Percentiles rank a stretch among this genome's conserved stretches.
phyloP scores from a whole-genome alignment of 2,113 vertebrate species.

The Gymnocephalus cernua region DNA sequence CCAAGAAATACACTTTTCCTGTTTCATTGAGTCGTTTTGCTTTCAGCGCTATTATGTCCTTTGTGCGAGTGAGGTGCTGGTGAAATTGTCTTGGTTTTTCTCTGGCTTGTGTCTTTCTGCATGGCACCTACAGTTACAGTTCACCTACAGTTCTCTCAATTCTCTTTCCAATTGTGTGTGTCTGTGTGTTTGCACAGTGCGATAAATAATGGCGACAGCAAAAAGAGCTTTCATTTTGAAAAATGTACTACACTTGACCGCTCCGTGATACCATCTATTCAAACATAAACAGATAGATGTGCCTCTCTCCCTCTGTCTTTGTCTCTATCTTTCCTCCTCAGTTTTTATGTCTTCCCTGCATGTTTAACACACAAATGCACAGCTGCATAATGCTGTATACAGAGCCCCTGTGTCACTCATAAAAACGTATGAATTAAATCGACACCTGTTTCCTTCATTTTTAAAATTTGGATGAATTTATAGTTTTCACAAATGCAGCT shows the following conservation, averaged over 20 bases:
- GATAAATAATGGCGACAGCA: slow-evolving; percentile 39
- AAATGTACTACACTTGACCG: slow-evolving; percentile 36
- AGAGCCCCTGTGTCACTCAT: not conserved
- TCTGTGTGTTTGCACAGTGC: not conserved
- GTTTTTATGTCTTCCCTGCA: not conserved
- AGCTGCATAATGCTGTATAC: not conserved
- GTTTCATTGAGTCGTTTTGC: slow-evolving; percentile 74
- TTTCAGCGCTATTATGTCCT: slow-evolving; percentile 73
- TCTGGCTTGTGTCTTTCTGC: slow-evolving; percentile 45
- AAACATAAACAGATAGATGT: slow-evolving; percentile 41
- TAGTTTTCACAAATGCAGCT: not conserved
- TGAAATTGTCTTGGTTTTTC: slow-evolving; percentile 60
- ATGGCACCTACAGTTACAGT: slow-evolving; percentile 55
- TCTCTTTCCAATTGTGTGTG: slow-evolving; percentile 1
- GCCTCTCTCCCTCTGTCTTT: slow-evolving; percentile 1
- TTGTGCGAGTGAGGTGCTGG: slow-evolving; percentile 57
- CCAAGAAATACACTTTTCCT: slow-evolving; percentile 81
- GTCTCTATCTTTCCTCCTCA: not conserved
- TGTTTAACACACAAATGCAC: not conserved
- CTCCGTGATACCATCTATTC: slow-evolving; percentile 34
- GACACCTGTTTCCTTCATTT: not conserved
- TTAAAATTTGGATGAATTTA: not conserved
- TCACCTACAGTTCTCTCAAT: slow-evolving; percentile 32
- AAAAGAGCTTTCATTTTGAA: slow-evolving; percentile 52
- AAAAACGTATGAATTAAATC: not conserved